These are phyloP conservation scores for Aldrovandia affinis DNA, from an alignment of 2,797 vertebrate genomes.

Conservation along the genomic window DNA sequence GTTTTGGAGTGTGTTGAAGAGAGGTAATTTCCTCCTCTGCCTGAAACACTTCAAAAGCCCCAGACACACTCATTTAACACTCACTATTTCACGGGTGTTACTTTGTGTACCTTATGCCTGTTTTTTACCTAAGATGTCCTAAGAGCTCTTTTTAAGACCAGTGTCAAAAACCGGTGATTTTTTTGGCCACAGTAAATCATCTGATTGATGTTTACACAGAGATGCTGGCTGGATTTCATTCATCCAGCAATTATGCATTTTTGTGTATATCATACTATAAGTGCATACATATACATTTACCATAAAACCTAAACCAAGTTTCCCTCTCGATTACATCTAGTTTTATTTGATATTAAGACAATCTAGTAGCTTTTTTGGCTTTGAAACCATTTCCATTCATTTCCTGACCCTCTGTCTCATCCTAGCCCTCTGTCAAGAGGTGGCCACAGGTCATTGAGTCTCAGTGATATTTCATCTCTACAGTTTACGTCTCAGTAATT, in stretches of 20 bases:
- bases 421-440: neutral
- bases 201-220: too few species aligned
- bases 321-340: too few species aligned
- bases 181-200: too few species aligned
- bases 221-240: too few species aligned
- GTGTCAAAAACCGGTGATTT: neutral
- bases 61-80: neutral
- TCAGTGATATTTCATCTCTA: neutral
- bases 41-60: conserved; percentile 1
- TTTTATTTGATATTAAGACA: too few species aligned
- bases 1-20: neutral
- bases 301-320: too few species aligned
- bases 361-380: neutral
- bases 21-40: neutral
- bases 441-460: neutral
- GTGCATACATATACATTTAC: too few species aligned
- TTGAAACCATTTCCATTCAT: too few species aligned
- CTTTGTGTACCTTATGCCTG: neutral
- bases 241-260: neutral
- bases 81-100: neutral
- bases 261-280: neutral
- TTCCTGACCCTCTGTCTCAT: neutral
- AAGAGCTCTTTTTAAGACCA: neutral
- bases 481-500: neutral
- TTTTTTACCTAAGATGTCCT: neutral